Percentiles rank a stretch among this genome's conserved stretches.
phyloP scores from a whole-genome alignment of 2,888 invertebrate genomes.

The Ypsolopha scabrella region DNA sequence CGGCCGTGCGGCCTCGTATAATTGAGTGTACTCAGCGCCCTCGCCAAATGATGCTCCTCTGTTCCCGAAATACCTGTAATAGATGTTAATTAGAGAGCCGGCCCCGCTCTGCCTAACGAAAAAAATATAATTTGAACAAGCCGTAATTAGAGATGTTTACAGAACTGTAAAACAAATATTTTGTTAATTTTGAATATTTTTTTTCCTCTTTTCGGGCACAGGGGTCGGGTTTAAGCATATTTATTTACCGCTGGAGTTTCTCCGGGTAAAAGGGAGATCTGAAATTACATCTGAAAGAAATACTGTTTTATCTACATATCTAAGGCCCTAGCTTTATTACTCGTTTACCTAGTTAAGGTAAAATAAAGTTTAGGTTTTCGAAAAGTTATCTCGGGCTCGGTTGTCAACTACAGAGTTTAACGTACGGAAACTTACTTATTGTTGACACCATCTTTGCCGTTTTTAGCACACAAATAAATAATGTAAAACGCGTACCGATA shows the following conservation, averaged over 20 bases:
- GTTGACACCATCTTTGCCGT: neutral
- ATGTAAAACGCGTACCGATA: too few species aligned
- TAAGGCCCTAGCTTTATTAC: neutral
- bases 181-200: constrained; percentile 64
- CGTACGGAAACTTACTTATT: neutral
- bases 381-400: neutral
- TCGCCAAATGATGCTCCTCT: constrained; percentile 63
- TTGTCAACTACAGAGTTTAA: neutral
- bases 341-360: too few species aligned
- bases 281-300: constrained; percentile 52
- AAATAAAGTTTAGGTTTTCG: neutral
- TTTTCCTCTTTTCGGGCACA: constrained; percentile 44
- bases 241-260: constrained; percentile 54
- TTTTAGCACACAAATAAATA: neutral
- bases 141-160: constrained; percentile 70
- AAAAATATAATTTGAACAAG: constrained; percentile 67
- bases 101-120: constrained; percentile 46
- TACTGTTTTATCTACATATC: too few species aligned
- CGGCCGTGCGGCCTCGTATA: constrained; percentile 37
- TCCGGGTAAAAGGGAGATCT: constrained; percentile 44
- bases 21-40: constrained; percentile 67
- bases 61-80: constrained; percentile 65
- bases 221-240: constrained; percentile 65
- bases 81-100: constrained; percentile 65
- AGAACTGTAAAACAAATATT: constrained; percentile 68